These are phyloP conservation scores for Halcyon chelicuti DNA, from an alignment of 2,797 vertebrate genomes.

Conservation along the genomic window DNA sequence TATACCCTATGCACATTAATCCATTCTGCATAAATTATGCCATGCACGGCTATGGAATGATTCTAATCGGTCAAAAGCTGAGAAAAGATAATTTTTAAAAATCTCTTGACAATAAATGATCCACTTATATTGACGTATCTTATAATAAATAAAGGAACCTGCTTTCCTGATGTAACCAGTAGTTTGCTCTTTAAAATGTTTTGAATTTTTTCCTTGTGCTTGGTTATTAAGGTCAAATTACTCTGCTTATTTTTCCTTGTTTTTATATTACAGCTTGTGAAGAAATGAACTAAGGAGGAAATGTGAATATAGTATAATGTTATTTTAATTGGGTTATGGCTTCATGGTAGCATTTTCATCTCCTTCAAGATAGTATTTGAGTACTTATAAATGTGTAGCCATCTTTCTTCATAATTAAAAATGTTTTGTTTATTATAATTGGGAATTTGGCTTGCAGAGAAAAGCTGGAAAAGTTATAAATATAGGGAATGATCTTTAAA, in stretches of 20 bases:
- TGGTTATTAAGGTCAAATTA: not conserved
- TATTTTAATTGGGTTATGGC: not conserved
- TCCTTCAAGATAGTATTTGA: not conserved
- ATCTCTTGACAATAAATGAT: not conserved
- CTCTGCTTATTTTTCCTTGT: not conserved
- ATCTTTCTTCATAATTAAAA: not conserved
- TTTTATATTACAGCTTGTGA: not conserved
- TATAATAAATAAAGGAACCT: not conserved
- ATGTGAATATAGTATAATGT: not conserved
- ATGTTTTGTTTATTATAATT: not conserved
- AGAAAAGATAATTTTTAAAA: not conserved
- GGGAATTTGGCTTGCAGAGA: not conserved
- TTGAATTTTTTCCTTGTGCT: not conserved
- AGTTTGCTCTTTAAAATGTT: not conserved
- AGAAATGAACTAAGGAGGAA: not conserved
- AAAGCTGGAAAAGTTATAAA: not conserved
- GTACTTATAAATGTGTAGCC: not conserved
- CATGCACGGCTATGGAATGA: not conserved
- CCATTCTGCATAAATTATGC: not conserved
- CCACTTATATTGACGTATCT: not conserved
- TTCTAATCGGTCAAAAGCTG: not conserved
- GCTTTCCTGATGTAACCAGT: not conserved
- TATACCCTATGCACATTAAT: not conserved
- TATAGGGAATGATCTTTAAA: not conserved
- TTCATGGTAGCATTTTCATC: not conserved